A percentile compares a stretch with the other conserved stretches of the same genome.
Evolutionary conservation across 2,888 invertebrate genomes (phyloP).

Genomic region (Monopis laevigella): DNA sequence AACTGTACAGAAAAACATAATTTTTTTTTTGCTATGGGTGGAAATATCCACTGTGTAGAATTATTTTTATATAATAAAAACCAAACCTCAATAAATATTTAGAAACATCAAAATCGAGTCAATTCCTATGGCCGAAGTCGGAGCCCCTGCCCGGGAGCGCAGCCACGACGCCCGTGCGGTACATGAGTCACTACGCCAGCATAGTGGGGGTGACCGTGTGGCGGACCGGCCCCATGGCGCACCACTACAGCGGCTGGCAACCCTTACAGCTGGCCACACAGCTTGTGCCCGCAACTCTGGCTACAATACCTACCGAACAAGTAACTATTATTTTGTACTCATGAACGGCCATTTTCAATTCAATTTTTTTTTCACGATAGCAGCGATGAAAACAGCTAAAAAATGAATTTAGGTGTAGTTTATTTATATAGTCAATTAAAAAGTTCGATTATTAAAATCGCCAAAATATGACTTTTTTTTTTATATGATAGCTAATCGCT

Average conservation of each 20-base stretch:
- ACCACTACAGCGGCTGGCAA: conserved; percentile 80
- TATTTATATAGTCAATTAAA: no score
- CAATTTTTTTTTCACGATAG: no score
- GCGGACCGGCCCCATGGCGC: conserved; percentile 63
- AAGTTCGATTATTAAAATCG: no score
- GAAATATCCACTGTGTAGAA: neutral
- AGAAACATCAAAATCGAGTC: conserved; percentile 75
- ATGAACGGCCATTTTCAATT: no score
- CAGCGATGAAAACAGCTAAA: no score
- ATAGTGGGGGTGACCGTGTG: conserved; percentile 75
- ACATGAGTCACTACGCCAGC: conserved; percentile 77
- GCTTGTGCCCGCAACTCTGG: conserved; percentile 86
- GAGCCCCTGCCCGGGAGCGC: conserved; percentile 70
- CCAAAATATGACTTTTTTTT: no score
- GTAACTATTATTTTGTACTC: no score
- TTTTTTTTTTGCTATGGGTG: no score
- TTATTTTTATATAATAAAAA: neutral
- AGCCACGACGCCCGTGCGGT: conserved; percentile 68
- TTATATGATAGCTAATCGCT: no score
- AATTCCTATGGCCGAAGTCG: conserved; percentile 72
- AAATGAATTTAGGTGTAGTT: no score
- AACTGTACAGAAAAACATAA: no score
- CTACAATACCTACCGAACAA: conserved; percentile 74
- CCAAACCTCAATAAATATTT: neutral
- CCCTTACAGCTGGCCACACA: conserved; percentile 87